Conservation (phyloP, 2,888 invertebrate genomes). For the Plagodis pulveraria region DNA sequence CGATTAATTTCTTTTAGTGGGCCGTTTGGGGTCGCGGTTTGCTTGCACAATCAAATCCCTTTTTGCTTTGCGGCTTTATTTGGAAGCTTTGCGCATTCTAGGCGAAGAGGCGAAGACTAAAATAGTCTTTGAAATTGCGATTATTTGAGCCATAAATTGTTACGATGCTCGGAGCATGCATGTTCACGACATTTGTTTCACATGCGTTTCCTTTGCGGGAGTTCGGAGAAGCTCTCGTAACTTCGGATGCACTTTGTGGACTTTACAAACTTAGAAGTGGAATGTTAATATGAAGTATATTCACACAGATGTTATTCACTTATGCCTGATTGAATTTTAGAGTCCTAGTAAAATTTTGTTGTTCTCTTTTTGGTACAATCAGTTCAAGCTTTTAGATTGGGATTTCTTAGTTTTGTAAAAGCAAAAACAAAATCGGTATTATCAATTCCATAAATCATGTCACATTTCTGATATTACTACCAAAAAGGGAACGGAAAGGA, state of each 20-base stretch:
- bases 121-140: constrained; percentile 40
- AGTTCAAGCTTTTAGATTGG: too few relatives aligned
- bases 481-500: constrained; percentile 52
- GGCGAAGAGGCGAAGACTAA: constrained; percentile 39
- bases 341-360: too few relatives aligned
- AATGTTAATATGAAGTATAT: constrained; percentile 27
- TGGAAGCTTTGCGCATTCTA: constrained; percentile 46
- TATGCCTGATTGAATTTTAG: too few relatives aligned
- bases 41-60: constrained; percentile 56
- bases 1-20: constrained; percentile 75
- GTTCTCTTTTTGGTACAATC: too few relatives aligned
- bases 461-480: constrained; percentile 39
- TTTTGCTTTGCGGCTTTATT: constrained; percentile 51
- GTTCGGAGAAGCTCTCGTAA: constrained; percentile 56
- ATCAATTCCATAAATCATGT: constrained; percentile 28
- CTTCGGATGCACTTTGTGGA: constrained; percentile 28
- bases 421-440: constrained; percentile 23
- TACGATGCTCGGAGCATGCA: constrained; percentile 44
- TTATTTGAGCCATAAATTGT: constrained; percentile 50
- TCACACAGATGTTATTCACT: constrained; percentile 11
- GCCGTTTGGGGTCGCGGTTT: constrained; percentile 57
- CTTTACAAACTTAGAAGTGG: constrained; percentile 29
- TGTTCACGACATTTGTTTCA: constrained; percentile 60
- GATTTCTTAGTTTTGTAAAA: constrained; percentile 29
- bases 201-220: constrained; percentile 62